These are phyloP conservation scores for Hydrolagus colliei DNA, from an alignment of 2,797 vertebrate species.

Conservation along the genomic window DNA sequence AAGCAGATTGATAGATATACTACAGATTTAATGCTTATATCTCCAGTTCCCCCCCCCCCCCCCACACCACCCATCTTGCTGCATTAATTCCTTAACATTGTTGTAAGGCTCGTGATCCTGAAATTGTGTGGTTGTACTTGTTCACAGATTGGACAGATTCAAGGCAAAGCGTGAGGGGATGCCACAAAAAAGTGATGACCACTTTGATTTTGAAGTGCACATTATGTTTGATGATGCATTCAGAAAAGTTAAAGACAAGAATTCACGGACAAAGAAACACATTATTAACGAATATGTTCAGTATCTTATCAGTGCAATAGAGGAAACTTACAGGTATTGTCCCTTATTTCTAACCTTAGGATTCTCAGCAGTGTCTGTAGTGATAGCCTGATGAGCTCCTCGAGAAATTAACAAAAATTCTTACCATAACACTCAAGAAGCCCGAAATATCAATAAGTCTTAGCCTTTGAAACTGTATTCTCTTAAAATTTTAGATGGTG, in stretches of 20 bases:
- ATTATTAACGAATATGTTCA: constrained; percentile 58
- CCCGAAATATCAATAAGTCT: no score
- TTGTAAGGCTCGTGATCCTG: background rate
- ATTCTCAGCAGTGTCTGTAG: background rate
- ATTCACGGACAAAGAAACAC: constrained; percentile 36
- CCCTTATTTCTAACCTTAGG: background rate
- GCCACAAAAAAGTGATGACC: constrained; percentile 53
- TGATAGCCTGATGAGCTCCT: no score
- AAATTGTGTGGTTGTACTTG: background rate
- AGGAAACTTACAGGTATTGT: constrained; percentile 61
- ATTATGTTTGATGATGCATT: constrained; percentile 65
- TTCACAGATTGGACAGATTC: constrained; percentile 60
- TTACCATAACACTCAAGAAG: background rate
- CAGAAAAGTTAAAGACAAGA: constrained; percentile 45
- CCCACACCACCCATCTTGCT: background rate
- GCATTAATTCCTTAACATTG: no score
- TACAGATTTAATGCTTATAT: no score
- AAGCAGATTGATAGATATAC: no score
- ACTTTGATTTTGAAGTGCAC: constrained; percentile 66
- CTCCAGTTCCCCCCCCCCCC: no score
- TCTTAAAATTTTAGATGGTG: no score
- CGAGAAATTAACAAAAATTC: background rate
- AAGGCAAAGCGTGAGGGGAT: constrained; percentile 57
- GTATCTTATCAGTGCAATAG: constrained; percentile 55
- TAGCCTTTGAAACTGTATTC: no score